These are phyloP conservation scores for Recurvirostra avosetta DNA, from an alignment of 2,113 vertebrate species.

Conservation along the genomic window DNA sequence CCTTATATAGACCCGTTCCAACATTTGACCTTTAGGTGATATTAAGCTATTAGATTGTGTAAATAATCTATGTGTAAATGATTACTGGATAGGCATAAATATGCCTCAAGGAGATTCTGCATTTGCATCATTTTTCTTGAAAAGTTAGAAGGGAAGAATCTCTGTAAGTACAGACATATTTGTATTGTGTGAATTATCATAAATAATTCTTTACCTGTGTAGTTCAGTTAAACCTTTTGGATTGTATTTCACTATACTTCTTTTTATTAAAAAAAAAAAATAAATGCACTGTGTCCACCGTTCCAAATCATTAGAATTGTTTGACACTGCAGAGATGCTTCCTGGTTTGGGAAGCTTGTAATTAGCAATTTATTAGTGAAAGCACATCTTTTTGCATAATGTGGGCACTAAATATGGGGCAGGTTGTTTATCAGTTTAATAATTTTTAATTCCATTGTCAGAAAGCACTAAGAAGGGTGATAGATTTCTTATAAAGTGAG, in stretches of 20 bases:
- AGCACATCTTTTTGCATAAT: background rate
- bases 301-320: background rate
- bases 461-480: background rate
- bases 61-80: background rate
- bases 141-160: background rate
- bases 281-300: background rate
- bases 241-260: background rate
- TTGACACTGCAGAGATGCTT: background rate
- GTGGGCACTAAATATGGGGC: background rate
- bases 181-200: background rate
- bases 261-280: background rate
- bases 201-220: background rate
- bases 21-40: background rate
- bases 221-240: background rate
- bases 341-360: background rate
- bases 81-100: background rate
- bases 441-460: constrained; percentile 14
- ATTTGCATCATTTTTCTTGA: background rate
- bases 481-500: background rate
- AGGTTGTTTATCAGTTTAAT: background rate
- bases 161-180: background rate
- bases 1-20: background rate
- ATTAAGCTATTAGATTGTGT: background rate
- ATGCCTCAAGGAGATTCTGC: background rate
- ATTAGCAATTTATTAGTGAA: background rate